Conservation (phyloP, 2,797 vertebrate genomes). For the Anisognathus igniventris region DNA sequence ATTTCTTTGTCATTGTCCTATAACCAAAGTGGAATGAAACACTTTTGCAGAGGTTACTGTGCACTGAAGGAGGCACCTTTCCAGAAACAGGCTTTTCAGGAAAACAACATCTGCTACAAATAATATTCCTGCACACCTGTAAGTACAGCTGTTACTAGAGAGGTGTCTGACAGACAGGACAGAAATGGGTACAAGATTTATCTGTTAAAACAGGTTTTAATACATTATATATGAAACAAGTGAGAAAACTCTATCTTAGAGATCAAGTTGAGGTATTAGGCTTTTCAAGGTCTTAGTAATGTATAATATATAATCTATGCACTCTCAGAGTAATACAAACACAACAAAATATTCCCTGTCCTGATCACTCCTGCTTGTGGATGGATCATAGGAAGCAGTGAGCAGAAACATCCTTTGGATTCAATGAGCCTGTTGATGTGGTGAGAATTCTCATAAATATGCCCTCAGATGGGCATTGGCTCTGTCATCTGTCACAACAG, state of each 20-base stretch:
- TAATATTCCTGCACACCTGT: not conserved
- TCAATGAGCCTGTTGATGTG: not conserved
- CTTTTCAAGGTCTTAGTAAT: not conserved
- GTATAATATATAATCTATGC: not conserved
- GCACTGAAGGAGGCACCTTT: not conserved
- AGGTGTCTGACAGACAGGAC: not conserved
- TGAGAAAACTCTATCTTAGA: not conserved
- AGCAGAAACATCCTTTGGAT: slow-evolving; percentile 4
- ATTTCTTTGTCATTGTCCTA: not conserved
- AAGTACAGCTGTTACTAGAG: not conserved
- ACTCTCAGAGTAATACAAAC: not conserved
- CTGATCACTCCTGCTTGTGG: not conserved
- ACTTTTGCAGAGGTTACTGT: not conserved
- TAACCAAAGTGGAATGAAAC: not conserved
- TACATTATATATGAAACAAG: not conserved
- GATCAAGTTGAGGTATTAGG: not conserved
- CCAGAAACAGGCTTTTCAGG: not conserved
- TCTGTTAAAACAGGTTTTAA: not conserved
- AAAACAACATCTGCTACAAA: not conserved
- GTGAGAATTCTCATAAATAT: not conserved
- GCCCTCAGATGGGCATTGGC: not conserved
- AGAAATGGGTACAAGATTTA: not conserved
- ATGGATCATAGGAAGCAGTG: not conserved
- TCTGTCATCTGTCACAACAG: not conserved
- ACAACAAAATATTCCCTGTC: not conserved